Evolutionary conservation across 1,140 invertebrate species (phyloP).

Genomic region (Trichogramma pretiosum): DNA sequence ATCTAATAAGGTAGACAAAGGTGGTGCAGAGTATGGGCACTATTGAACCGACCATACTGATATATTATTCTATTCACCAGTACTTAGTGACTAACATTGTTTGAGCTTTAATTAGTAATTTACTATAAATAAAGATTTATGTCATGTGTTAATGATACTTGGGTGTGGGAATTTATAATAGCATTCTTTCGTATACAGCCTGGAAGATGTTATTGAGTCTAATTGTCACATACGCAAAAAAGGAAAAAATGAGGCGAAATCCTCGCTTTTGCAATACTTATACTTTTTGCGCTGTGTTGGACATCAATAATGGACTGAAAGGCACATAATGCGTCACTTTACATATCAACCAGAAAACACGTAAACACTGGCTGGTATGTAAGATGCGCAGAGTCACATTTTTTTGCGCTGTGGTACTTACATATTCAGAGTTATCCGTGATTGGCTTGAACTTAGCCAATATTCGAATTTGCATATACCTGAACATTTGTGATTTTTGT

Average conservation of each 20-base stretch:
- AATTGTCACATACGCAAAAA: too few species aligned
- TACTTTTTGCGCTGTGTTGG: too few species aligned
- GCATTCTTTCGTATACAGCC: too few species aligned
- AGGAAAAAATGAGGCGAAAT: too few species aligned
- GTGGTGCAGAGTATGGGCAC: conserved; percentile 26
- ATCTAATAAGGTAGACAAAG: conserved; percentile 21
- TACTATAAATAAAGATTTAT: conserved; percentile 41
- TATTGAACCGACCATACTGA: conserved; percentile 35
- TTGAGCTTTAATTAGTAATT: conserved; percentile 48
- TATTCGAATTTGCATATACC: too few species aligned
- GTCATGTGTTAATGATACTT: conserved; percentile 49
- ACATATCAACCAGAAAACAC: conserved; percentile 3
- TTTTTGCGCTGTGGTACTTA: conserved; percentile 39
- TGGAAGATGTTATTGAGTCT: too few species aligned
- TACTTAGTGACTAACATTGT: conserved; percentile 49
- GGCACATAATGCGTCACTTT: conserved; percentile 8
- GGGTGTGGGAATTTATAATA: conserved; percentile 46
- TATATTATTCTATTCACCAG: conserved; percentile 42
- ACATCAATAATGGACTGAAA: conserved; percentile 12
- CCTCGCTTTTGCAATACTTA: too few species aligned
- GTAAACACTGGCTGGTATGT: conserved; percentile 4
- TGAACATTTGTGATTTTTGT: too few species aligned
- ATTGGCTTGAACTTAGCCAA: too few species aligned
- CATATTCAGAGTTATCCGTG: too few species aligned
- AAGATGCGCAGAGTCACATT: conserved; percentile 33